Evolutionary conservation across 2,113 vertebrate species (phyloP), one percentile per base, ranked within the genome.

Genomic region (Abramis brama): DNA sequence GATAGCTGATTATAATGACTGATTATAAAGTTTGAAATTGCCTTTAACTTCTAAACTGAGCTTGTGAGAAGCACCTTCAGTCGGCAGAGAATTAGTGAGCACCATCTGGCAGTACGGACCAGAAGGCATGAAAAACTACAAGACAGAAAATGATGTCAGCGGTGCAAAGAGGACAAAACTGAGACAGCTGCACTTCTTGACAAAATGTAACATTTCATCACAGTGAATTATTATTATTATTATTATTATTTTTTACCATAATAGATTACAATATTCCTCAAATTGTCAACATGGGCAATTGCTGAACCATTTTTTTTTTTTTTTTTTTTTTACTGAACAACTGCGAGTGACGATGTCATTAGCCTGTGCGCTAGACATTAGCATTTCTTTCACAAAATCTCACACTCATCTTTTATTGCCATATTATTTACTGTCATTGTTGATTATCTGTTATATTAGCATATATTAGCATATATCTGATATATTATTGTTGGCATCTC

Each of bases 21-120:
- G 62, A 50, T 70, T 30, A 50, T 52, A 82, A 82, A 68, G 64
- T 82, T 68, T 50, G 17, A 82, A 82, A 62, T 47, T 33, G 39
- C 19, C 39, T 81, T 70, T 70, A 70, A 33, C 62, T 82, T 82
- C 60, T 81, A 27, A 79, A 79, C n/a, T 25, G 17, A 43, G 30
- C 3, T 25, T 25, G 6, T 3, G 1, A 60, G 57, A 27, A 47
- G 25, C 8, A 50, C n/a, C n/a, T 82, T 55, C 19, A 70, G 52
- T 21, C 12, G n/a, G 43, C 25, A 57, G 6, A 70, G 21, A 71
- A 36, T 83, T 83, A 50, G n/a, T 83, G 66, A 7, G 79, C 43
- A 50, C 8, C 79, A 82, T 82, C 43, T 71, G 45, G 27, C 64
- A 15, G 27, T 57, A 39, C 10, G 27, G 81, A 57, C 81, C 66